phyloP scores from a whole-genome alignment of 2,888 invertebrate species.

The Mechanitis mazaeus region DNA sequence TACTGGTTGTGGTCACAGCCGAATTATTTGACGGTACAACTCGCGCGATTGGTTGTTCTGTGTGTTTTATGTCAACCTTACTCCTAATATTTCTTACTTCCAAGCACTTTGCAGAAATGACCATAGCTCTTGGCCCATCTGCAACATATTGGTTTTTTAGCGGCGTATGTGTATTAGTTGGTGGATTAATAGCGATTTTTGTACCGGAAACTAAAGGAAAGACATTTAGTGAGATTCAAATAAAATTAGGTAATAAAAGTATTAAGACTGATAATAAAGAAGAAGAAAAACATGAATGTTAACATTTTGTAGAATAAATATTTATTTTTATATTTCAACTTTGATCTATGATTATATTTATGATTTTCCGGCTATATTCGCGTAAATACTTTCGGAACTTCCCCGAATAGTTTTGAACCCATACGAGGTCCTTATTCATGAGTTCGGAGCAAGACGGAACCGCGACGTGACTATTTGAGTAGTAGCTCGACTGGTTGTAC shows the following conservation, averaged over 20 bases:
- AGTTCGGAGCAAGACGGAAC: no score
- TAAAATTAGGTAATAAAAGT: conserved; percentile 30
- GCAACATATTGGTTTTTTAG: conserved; percentile 44
- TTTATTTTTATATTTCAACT: no score
- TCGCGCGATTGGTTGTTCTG: conserved; percentile 42
- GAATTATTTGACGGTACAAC: conserved; percentile 50
- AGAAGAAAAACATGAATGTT: no score
- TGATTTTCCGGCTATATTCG: no score
- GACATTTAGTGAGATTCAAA: conserved; percentile 51
- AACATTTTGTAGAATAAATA: no score
- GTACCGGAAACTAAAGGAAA: conserved; percentile 61
- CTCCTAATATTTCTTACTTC: conserved; percentile 38
- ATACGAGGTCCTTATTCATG: no score
- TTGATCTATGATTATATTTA: no score
- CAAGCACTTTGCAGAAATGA: conserved; percentile 43
- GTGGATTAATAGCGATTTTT: conserved; percentile 37
- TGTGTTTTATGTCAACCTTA: conserved; percentile 28
- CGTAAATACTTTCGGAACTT: no score
- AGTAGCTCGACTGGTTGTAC: no score
- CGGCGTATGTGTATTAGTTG: conserved; percentile 33
- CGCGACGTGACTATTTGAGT: no score
- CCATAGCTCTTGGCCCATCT: conserved; percentile 39
- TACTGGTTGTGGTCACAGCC: conserved; percentile 44
- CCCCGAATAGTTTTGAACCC: no score
- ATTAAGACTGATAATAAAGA: no score